Conservation (phyloP, 2,797 vertebrate genomes). For the Valencia hispanica region DNA sequence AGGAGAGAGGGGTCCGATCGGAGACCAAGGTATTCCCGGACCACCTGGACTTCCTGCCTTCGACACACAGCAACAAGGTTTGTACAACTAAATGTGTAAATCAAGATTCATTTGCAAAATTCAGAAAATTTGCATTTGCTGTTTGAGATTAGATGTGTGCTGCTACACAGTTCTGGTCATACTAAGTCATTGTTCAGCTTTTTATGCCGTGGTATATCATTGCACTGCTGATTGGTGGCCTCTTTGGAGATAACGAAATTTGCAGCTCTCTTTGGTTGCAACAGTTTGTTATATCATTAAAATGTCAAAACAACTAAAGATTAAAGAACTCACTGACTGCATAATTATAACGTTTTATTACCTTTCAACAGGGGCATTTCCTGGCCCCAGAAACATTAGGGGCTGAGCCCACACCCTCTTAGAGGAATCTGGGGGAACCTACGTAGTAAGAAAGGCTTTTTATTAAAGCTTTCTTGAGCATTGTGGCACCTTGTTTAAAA, state of each 20-base stretch:
- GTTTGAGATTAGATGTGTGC: background rate
- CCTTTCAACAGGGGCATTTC: no score
- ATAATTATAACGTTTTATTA: background rate
- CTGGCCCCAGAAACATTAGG: no score
- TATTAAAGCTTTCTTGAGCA: no score
- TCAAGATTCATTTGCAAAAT: background rate
- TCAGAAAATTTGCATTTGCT: background rate
- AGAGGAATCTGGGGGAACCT: no score
- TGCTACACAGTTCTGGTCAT: background rate
- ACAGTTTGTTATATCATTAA: background rate
- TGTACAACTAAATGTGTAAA: conserved; percentile 15
- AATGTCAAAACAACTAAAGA: background rate
- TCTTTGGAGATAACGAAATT: background rate
- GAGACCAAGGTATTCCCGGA: conserved; percentile 70
- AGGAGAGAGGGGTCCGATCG: conserved; percentile 70
- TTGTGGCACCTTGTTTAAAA: no score
- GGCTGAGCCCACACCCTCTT: no score
- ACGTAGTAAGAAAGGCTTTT: no score
- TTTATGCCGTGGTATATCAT: background rate
- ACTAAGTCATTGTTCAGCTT: background rate
- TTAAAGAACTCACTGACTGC: background rate
- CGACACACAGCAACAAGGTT: conserved; percentile 62
- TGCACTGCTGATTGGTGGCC: background rate
- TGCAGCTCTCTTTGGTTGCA: background rate
- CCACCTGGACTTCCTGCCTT: conserved; percentile 57